Conservation (phyloP, 2,113 vertebrate genomes). For the Mus spicilegus region DNA sequence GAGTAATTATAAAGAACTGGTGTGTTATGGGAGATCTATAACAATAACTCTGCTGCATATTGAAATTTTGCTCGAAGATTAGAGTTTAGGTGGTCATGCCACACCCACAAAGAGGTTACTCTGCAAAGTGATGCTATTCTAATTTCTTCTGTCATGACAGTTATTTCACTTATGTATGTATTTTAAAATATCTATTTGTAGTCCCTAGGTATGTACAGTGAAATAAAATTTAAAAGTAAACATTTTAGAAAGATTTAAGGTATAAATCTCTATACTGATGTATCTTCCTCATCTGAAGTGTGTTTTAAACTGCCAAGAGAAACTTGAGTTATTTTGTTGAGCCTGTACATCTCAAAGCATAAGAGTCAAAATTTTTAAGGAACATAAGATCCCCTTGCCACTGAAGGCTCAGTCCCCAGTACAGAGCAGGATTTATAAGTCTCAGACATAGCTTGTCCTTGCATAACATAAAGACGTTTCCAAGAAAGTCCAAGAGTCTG, state of each 20-base stretch:
- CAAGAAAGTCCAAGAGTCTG: neutral
- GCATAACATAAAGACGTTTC: neutral
- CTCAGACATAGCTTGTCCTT: neutral
- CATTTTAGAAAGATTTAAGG: neutral
- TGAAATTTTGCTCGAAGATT: neutral
- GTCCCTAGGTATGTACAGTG: neutral
- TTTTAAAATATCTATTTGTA: neutral
- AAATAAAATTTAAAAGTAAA: constrained; percentile 2
- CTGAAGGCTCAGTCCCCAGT: neutral
- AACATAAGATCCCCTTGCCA: neutral
- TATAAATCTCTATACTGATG: neutral
- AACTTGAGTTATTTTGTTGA: neutral
- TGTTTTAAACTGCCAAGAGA: neutral
- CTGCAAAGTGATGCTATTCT: neutral
- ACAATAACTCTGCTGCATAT: neutral
- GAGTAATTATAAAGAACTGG: neutral
- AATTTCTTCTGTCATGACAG: neutral
- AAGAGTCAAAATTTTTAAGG: neutral
- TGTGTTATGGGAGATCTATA: too few species aligned
- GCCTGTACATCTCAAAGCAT: neutral
- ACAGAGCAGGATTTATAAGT: neutral
- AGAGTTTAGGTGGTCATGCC: neutral
- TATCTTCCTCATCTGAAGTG: neutral
- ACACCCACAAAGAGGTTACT: neutral
- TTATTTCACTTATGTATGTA: neutral